Percentiles rank a stretch among this genome's conserved stretches.
Evolutionary conservation across 37 sponge, comb jelly and placozoan genomes (phyloP).

Genomic region (Diacarnus erythraeanus): DNA sequence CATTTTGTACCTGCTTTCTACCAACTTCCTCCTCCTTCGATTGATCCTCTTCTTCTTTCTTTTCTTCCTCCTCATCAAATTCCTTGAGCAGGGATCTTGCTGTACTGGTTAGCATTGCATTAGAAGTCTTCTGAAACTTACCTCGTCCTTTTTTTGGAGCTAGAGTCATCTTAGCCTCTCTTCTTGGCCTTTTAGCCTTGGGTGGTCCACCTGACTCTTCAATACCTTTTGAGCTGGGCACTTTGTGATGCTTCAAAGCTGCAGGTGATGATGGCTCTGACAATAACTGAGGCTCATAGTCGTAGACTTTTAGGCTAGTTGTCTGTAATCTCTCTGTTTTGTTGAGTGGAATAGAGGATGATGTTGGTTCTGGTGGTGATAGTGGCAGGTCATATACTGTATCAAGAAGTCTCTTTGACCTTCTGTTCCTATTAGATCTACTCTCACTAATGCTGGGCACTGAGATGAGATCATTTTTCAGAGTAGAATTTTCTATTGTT

Average conservation of each 20-base stretch:
- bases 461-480: neutral
- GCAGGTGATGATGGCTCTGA: no score
- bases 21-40: neutral
- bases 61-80: neutral
- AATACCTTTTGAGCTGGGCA: neutral
- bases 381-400: constrained; percentile 10
- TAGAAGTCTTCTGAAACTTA: no score
- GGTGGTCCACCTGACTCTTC: neutral
- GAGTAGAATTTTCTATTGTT: neutral
- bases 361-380: no score
- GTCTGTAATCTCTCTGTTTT: no score
- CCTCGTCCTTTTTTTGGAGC: no score
- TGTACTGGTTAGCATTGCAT: no score
- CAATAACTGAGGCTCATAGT: no score
- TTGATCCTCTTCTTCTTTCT: neutral
- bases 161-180: no score
- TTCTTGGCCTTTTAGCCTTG: neutral
- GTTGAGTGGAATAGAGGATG: neutral
- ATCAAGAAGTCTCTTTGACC: neutral
- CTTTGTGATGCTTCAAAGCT: neutral
- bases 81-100: no score
- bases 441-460: no score
- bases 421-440: neutral
- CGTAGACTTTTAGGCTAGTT: no score
- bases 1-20: neutral